phyloP scores from a whole-genome alignment of 64 coral and sea anemone genomes.

The Cladopsammia gracilis region DNA sequence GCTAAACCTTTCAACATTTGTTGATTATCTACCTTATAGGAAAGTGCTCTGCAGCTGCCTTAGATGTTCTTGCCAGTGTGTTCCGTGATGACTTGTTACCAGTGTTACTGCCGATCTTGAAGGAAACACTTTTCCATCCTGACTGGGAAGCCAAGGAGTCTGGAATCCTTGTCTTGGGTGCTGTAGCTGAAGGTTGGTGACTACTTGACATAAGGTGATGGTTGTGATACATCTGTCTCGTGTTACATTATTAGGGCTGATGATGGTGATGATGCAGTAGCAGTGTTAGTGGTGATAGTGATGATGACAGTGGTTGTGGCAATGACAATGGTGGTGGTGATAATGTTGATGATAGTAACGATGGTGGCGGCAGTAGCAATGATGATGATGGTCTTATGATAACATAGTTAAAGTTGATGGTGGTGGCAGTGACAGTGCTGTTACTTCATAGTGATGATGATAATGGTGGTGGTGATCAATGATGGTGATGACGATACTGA shows the following conservation, averaged over 20 bases:
- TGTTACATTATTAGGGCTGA: neutral
- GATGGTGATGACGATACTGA: no score
- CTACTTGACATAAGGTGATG: neutral
- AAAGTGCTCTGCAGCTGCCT: constrained; percentile 97
- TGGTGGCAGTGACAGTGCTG: no score
- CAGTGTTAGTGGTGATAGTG: no score
- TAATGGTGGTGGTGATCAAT: no score
- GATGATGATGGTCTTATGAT: no score
- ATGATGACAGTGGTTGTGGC: no score
- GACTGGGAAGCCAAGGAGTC: constrained; percentile 99
- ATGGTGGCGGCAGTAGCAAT: no score
- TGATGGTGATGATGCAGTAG: no score
- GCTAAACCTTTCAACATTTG: no score
- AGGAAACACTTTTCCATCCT: constrained; percentile 97
- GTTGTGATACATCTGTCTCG: neutral
- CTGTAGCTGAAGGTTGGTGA: constrained; percentile 90
- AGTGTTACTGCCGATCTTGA: constrained; percentile 93
- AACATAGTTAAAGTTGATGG: no score
- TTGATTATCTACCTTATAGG: constrained; percentile 27
- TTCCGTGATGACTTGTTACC: constrained; percentile 96
- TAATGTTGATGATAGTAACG: neutral
- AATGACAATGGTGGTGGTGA: neutral
- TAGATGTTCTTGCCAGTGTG: constrained; percentile 97
- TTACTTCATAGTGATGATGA: no score
- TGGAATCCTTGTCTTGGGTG: constrained; percentile 95